Evolutionary conservation across 2,888 invertebrate genomes (phyloP), one percentile per base, ranked within the genome.

Genomic region (Drosophila nigricruria): DNA sequence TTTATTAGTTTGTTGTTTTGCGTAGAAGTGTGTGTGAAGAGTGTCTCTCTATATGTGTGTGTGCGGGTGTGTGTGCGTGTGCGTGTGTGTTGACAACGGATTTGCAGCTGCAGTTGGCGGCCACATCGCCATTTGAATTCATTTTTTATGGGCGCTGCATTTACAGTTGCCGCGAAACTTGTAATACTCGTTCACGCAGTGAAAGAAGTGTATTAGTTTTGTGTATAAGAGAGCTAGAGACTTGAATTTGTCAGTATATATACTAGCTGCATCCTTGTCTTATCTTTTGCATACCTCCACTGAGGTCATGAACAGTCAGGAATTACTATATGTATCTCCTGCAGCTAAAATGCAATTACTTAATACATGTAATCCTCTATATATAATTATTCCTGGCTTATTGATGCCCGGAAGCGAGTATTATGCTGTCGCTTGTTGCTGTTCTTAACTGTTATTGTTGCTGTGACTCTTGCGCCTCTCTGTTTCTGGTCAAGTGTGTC

Each of bases 1-100:
- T 83, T 83, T 83, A 83, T 83, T 83, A 86, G 83, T 82, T 83
- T 83, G 83, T 88, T 88, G 65, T 83, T 63, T 50, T 67, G 58
- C 52, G 58, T 45, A 16, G 14, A 23, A 36, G 9, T 56, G 25
- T 14, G 25, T 47, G 45, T 47, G 45, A 18, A n/a, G 47, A 47
- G 47, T 47, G 8, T 8, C 23, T 23, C 23, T 14, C 0, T 12
- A 38, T 40, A 12, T 27, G 30, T 34, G 9, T 59, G 25, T 4
- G 20, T 9, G 50, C 45, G 32, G 54, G 50, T 40, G 43, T 38
- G 56, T 16, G 45, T 18, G 54, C n/a, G 52, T 27, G 42, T 42
- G 54, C 14, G 47, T 27, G 30, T 20, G 57, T 66, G 63, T 50
- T 70, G 72, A 58, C 53, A 60, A 16, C 45, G 58, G 61, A 74